phyloP scores from a whole-genome alignment of 2,888 invertebrate species.

The Pristionchus fissidentatus region DNA sequence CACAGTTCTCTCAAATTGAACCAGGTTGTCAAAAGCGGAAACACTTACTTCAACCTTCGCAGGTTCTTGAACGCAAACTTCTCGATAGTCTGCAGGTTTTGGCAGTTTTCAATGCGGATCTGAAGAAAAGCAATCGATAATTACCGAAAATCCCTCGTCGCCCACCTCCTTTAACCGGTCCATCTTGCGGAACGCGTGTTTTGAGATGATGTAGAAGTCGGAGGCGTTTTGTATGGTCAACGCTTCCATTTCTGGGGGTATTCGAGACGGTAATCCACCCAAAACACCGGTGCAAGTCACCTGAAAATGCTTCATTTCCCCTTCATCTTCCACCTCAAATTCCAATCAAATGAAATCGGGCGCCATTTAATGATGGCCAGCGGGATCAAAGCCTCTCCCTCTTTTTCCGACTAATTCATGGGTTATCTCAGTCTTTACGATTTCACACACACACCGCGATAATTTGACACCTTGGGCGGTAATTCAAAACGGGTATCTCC shows the following conservation, averaged over 20 bases:
- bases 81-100: slow-evolving; percentile 41
- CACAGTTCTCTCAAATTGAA: too few relatives aligned
- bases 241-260: slow-evolving; percentile 24
- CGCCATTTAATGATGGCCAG: background rate
- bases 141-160: background rate
- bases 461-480: slow-evolving; percentile 39
- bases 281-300: background rate
- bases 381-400: too few relatives aligned
- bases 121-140: background rate
- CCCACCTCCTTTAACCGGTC: slow-evolving; percentile 42
- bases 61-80: slow-evolving; percentile 48
- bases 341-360: background rate
- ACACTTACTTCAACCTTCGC: slow-evolving; percentile 16
- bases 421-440: too few relatives aligned
- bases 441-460: slow-evolving; percentile 19
- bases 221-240: slow-evolving; percentile 40
- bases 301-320: background rate
- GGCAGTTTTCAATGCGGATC: slow-evolving; percentile 45
- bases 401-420: too few relatives aligned
- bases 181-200: slow-evolving; percentile 44
- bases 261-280: slow-evolving; percentile 1
- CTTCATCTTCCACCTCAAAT: background rate
- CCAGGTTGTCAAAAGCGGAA: too few relatives aligned
- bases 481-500: background rate
- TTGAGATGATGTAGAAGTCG: slow-evolving; percentile 42